These are phyloP conservation scores for Sminthurinus aureus DNA, from an alignment of 2,888 invertebrate species.

Conservation along the genomic window DNA sequence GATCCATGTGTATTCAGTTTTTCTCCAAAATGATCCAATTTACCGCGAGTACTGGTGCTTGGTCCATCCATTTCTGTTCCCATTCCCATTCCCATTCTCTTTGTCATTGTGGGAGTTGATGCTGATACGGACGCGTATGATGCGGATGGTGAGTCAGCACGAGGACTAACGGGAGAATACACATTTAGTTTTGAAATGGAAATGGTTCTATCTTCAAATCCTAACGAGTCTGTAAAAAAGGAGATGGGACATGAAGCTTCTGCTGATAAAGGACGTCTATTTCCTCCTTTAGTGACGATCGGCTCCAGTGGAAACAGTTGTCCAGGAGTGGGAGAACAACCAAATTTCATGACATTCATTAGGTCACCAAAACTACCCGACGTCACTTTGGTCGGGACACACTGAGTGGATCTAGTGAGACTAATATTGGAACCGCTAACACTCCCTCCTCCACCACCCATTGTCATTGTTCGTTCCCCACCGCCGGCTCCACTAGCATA, in stretches of 20 bases:
- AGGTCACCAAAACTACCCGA: conserved; percentile 77
- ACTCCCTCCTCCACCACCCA: not conserved
- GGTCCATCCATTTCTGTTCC: not conserved
- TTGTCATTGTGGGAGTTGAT: not conserved
- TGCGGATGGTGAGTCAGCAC: not conserved
- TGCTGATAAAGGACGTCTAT: conserved; percentile 35
- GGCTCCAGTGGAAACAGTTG: conserved; percentile 61
- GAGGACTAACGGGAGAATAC: too few relatives aligned
- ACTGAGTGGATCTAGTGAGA: conserved; percentile 7
- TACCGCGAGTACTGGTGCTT: not conserved
- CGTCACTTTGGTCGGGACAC: conserved; percentile 29
- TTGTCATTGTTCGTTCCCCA: not conserved
- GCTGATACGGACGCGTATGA: conserved; percentile 2
- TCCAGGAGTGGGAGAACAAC: conserved; percentile 71
- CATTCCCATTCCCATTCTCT: not conserved
- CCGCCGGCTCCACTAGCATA: not conserved
- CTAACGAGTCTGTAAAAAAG: conserved; percentile 17
- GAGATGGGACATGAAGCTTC: conserved; percentile 32
- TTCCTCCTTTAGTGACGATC: not conserved
- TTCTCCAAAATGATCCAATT: not conserved
- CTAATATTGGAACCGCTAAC: not conserved
- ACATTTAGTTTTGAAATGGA: conserved; percentile 34
- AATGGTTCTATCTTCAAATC: conserved; percentile 17
- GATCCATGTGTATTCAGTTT: not conserved
- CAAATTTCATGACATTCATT: conserved; percentile 78